phyloP scores from a whole-genome alignment of 2,113 vertebrate species.

The Calyptomena viridis region DNA sequence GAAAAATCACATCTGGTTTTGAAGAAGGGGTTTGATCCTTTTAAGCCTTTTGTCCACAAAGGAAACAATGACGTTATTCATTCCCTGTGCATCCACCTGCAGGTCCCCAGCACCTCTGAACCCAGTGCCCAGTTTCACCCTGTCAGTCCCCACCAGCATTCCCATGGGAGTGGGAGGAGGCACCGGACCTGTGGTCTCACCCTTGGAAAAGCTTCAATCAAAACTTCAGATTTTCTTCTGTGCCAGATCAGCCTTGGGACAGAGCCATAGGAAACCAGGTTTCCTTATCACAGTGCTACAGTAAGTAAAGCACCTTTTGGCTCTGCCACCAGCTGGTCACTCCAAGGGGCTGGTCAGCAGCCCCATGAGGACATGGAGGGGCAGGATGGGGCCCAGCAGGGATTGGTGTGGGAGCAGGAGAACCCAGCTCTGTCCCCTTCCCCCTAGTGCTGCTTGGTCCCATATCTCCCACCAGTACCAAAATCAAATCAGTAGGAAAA shows the following conservation, averaged over 20 bases:
- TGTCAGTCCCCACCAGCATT: not conserved
- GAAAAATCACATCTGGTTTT: not conserved
- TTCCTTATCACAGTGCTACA: not conserved
- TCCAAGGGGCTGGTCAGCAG: not conserved
- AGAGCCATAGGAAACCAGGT: not conserved
- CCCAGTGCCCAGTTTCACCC: not conserved
- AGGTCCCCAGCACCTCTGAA: not conserved
- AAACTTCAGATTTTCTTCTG: not conserved
- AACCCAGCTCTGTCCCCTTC: not conserved
- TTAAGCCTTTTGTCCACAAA: not conserved
- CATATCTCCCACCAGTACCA: not conserved
- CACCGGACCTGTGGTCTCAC: rapidly evolving
- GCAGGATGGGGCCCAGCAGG: not conserved
- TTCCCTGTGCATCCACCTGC: not conserved
- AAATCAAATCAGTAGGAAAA: not conserved
- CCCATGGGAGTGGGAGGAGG: rapidly evolving
- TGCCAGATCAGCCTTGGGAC: not conserved
- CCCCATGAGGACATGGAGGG: rapidly evolving
- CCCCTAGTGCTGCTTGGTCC: not conserved
- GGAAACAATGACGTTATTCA: not conserved
- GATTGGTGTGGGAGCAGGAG: not conserved
- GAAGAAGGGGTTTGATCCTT: not conserved
- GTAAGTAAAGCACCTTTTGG: not conserved
- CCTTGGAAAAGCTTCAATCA: not conserved
- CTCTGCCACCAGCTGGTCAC: not conserved